Conservation (phyloP, 2,888 invertebrate genomes). For the Xestia xanthographa region DNA sequence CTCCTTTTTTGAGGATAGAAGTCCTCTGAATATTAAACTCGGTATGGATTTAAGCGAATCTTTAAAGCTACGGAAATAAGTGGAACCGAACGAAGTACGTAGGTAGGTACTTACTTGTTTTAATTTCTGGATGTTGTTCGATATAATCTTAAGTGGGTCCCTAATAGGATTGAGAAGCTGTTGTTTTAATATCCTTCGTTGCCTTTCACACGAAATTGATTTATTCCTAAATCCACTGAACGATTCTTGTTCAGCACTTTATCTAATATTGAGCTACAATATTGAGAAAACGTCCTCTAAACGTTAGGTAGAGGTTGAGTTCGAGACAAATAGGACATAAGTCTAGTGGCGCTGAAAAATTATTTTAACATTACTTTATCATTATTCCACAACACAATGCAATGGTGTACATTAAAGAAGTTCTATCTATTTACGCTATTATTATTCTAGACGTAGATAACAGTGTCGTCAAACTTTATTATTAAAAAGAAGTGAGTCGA, state of each 20-base stretch:
- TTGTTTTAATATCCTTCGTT: conserved; percentile 48
- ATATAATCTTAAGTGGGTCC: conserved; percentile 49
- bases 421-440: not conserved
- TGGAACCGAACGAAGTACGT: conserved; percentile 37
- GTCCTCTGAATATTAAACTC: conserved; percentile 75
- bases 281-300: conserved; percentile 5
- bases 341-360: not conserved
- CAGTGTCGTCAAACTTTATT: too few relatives aligned
- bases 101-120: too few relatives aligned
- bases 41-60: conserved; percentile 67
- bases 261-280: conserved; percentile 24
- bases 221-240: conserved; percentile 43
- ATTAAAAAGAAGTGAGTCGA: too few relatives aligned
- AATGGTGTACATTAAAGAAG: not conserved
- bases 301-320: conserved; percentile 5
- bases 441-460: not conserved
- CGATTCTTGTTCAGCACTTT: conserved; percentile 33
- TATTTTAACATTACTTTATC: not conserved
- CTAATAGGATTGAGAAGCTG: conserved; percentile 35
- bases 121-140: conserved; percentile 41
- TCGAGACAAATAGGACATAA: not conserved
- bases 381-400: not conserved
- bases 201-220: conserved; percentile 43
- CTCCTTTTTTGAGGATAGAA: conserved; percentile 72
- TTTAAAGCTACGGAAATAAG: conserved; percentile 65